Conservation (phyloP, 1,140 invertebrate species). For the Tyrophagus putrescentiae region DNA sequence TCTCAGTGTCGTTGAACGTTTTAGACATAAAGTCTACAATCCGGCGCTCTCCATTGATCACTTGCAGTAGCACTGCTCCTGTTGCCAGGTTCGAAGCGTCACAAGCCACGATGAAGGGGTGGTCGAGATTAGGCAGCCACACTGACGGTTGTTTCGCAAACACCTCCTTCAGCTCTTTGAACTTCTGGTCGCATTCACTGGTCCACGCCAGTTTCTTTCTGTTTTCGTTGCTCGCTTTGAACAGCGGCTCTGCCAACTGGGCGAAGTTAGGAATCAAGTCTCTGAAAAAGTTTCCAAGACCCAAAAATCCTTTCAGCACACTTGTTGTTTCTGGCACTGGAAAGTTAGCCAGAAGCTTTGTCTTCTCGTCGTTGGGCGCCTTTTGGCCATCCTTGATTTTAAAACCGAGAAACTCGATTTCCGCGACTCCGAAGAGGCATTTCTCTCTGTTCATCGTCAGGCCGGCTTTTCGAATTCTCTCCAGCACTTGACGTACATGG, state of each 20-base stretch:
- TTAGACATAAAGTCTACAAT: constrained; percentile 26
- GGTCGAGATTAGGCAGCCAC: constrained; percentile 29
- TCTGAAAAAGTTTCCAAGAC: constrained; percentile 17
- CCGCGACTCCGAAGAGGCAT: constrained; percentile 1
- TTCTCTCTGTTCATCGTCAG: constrained; percentile 17
- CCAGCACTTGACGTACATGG: constrained; percentile 27
- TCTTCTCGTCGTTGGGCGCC: neutral
- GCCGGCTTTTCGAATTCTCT: constrained; percentile 17
- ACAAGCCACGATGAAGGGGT: constrained; percentile 33
- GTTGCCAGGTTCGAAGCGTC: constrained; percentile 35
- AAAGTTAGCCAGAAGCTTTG: neutral
- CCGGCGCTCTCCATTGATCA: constrained; percentile 27
- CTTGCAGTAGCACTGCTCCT: constrained; percentile 34
- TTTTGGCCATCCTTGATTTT: neutral
- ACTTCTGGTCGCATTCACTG: neutral
- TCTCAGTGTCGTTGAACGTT: constrained; percentile 24
- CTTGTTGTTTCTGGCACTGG: neutral
- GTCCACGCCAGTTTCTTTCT: neutral
- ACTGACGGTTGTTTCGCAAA: constrained; percentile 29
- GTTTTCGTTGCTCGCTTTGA: neutral
- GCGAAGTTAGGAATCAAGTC: constrained; percentile 17
- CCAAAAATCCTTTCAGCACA: constrained; percentile 8
- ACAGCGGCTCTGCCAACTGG: constrained; percentile 3
- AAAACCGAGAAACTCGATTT: neutral
- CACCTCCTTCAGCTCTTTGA: constrained; percentile 27